Conservation (phyloP, 2,888 invertebrate species). For the Sesia bembeciformis region DNA sequence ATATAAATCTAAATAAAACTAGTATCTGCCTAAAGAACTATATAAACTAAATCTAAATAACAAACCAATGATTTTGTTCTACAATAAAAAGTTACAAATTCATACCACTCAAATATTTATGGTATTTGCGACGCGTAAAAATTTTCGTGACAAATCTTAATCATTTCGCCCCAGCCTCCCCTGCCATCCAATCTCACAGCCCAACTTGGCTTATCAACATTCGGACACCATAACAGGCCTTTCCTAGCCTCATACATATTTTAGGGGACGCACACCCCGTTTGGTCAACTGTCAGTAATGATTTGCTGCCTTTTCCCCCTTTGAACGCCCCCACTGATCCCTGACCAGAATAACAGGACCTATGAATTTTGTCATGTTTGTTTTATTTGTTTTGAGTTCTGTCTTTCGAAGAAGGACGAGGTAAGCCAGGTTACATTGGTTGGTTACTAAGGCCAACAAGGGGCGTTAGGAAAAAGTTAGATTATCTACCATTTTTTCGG, state of each 20-base stretch:
- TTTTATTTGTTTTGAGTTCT: conserved; percentile 2
- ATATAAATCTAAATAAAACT: too few species aligned
- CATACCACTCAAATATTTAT: too few species aligned
- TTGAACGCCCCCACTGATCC: conserved; percentile 49
- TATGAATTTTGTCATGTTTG: conserved; percentile 2
- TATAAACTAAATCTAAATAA: too few species aligned
- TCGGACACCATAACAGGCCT: conserved; percentile 74
- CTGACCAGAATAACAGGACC: conserved; percentile 25
- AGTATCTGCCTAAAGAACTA: too few species aligned
- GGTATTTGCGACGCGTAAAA: conserved; percentile 12
- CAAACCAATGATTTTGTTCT: too few species aligned
- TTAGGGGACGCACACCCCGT: conserved; percentile 65
- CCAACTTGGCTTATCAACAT: conserved; percentile 72
- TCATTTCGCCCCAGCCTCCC: conserved; percentile 43
- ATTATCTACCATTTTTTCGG: conserved; percentile 70
- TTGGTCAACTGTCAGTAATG: conserved; percentile 75
- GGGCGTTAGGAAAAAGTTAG: conserved; percentile 68
- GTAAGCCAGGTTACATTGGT: conserved; percentile 24
- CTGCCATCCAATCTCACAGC: conserved; percentile 54
- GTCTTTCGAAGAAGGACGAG: conserved; percentile 4
- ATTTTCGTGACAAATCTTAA: conserved; percentile 55
- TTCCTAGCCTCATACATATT: conserved; percentile 70
- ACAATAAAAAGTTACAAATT: too few species aligned
- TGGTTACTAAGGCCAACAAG: conserved; percentile 30
- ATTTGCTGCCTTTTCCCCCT: conserved; percentile 66